Conservation (phyloP, 2,113 vertebrate genomes). For the Micromys minutus region DNA sequence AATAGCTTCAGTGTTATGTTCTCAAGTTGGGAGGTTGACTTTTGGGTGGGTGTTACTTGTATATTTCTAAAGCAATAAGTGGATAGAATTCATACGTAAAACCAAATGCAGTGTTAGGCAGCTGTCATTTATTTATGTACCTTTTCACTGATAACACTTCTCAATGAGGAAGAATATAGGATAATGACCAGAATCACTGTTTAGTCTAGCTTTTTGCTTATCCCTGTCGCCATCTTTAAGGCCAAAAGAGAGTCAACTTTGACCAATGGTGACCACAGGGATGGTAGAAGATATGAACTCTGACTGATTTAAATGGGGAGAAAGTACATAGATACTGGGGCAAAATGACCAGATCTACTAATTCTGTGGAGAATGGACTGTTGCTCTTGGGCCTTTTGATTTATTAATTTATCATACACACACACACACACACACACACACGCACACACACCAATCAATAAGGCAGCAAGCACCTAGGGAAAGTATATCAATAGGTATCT, state of each 20-base stretch:
- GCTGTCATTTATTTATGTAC: neutral
- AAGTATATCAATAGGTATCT: neutral
- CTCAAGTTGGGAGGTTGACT: neutral
- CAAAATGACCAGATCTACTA: neutral
- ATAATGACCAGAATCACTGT: neutral
- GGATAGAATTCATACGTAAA: slow-evolving; percentile 35
- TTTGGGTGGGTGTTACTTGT: neutral
- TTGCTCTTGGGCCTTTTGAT: neutral
- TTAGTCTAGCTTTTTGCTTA: neutral
- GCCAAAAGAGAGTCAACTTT: neutral
- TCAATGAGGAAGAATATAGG: neutral
- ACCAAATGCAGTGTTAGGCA: neutral
- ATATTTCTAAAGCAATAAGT: slow-evolving; percentile 25
- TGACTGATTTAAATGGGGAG: neutral
- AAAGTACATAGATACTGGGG: neutral
- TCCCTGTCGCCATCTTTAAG: neutral
- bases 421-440: too few relatives aligned
- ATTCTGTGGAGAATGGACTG: neutral
- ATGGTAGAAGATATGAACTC: rapidly evolving
- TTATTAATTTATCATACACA: neutral
- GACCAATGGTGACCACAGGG: neutral
- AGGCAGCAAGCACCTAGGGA: neutral
- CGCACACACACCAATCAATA: neutral
- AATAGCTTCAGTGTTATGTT: neutral
- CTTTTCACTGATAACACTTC: neutral